Evolutionary conservation across 2,113 vertebrate genomes (phyloP).

Genomic region (human): GRCh38 chr15:52628501-52629000

Average conservation of each 20-base stretch:
- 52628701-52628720: not conserved
- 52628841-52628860: not conserved
- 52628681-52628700: conserved; percentile 9
- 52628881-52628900: not conserved
- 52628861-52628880: not conserved
- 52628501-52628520: not conserved
- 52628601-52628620: not conserved
- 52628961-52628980: not conserved
- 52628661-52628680: not conserved
- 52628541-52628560: not conserved
- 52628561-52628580: not conserved
- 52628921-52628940: not conserved
- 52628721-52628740: not conserved
- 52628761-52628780: conserved; percentile 17
- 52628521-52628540: not conserved
- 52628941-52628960: not conserved
- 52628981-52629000: not conserved
- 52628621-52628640: not conserved
- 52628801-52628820: not conserved
- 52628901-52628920: not conserved
- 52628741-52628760: not conserved
- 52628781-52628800: not conserved
- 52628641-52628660: not conserved
- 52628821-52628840: not conserved
- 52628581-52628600: not conserved